These are phyloP conservation scores for Parauchenoglanis punctatus DNA, from an alignment of 2,797 vertebrate genomes.

Conservation along the genomic window DNA sequence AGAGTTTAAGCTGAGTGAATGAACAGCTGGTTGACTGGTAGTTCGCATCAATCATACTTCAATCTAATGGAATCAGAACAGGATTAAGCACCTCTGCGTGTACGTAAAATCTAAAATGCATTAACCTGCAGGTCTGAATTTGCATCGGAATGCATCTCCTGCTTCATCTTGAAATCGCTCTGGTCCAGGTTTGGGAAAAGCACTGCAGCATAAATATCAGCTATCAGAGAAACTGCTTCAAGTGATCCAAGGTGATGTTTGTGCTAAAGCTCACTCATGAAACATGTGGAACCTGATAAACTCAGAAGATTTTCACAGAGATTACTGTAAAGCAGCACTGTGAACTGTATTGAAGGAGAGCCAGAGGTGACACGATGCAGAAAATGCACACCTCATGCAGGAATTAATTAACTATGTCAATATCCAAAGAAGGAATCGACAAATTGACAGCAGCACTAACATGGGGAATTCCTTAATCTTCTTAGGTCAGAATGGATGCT, in stretches of 20 bases:
- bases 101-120: neutral
- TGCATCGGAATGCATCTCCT: neutral
- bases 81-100: conserved; percentile 12
- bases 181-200: neutral
- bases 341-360: neutral
- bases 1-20: conserved; percentile 44
- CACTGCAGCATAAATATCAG: neutral
- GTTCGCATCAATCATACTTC: conserved; percentile 48
- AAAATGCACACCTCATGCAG: neutral
- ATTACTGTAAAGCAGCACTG: neutral
- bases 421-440: neutral
- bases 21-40: conserved; percentile 44
- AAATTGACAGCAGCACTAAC: neutral
- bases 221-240: neutral
- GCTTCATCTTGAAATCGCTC: conserved; percentile 15
- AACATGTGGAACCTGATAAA: neutral
- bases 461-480: neutral
- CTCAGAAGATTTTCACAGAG: neutral
- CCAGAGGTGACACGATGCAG: neutral
- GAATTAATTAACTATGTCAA: neutral
- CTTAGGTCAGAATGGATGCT: neutral
- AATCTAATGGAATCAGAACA: conserved; percentile 35
- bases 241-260: neutral
- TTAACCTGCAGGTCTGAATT: neutral
- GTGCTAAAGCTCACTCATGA: conserved; percentile 2